phyloP scores from a whole-genome alignment of 2,797 vertebrate genomes.

The Clamator glandarius region DNA sequence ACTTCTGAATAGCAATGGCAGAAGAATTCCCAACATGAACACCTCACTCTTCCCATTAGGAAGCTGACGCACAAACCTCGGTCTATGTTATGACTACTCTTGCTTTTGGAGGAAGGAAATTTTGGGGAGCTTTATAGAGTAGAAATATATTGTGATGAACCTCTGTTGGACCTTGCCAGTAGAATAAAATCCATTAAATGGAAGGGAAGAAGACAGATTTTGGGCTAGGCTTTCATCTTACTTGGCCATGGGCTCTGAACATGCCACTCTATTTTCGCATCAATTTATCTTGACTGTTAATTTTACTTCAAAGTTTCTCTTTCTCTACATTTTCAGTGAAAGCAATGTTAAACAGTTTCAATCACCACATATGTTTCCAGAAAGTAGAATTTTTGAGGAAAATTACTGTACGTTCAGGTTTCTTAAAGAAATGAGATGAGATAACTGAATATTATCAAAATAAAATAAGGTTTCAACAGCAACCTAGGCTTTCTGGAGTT shows the following conservation, averaged over 20 bases:
- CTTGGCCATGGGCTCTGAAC: background rate
- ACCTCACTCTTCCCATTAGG: background rate
- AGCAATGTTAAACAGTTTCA: background rate
- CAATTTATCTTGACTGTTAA: background rate
- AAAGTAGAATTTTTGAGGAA: background rate
- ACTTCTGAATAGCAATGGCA: conserved; percentile 44
- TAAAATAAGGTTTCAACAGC: background rate
- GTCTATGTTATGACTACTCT: background rate
- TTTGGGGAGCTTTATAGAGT: background rate
- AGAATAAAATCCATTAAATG: background rate
- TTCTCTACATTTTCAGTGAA: background rate
- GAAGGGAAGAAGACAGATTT: background rate
- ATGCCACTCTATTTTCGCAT: background rate
- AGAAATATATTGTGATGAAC: background rate
- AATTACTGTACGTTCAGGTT: background rate
- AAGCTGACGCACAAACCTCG: background rate
- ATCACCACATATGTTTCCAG: background rate
- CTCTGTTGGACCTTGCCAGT: background rate
- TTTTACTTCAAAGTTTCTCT: background rate
- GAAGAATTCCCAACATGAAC: background rate
- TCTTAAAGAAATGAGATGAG: background rate
- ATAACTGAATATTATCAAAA: background rate
- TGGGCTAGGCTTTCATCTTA: background rate
- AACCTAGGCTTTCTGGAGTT: background rate
- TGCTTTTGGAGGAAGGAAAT: background rate